These are phyloP conservation scores for Noctua comes DNA, from an alignment of 2,888 invertebrate species.

Conservation along the genomic window DNA sequence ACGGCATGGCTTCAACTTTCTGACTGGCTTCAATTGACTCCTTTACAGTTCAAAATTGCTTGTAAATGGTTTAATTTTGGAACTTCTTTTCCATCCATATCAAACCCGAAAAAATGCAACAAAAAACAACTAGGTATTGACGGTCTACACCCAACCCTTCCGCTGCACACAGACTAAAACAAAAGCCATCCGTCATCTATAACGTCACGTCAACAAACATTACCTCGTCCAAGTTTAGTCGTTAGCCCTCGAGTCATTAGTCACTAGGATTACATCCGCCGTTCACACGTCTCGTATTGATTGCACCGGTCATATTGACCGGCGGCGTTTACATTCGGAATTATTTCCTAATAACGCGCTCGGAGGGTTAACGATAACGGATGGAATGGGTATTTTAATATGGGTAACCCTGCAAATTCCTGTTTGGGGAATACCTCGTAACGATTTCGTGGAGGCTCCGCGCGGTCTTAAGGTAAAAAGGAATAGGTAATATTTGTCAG, in stretches of 20 bases:
- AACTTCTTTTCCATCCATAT: no score
- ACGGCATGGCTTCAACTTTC: no score
- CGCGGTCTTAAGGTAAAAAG: constrained; percentile 24
- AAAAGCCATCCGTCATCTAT: constrained; percentile 72
- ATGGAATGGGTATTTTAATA: constrained; percentile 68
- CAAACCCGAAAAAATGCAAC: constrained; percentile 26
- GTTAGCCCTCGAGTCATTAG: constrained; percentile 74
- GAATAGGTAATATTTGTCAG: constrained; percentile 16
- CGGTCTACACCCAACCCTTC: constrained; percentile 48
- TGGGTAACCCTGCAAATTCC: constrained; percentile 65
- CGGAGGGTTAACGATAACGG: constrained; percentile 66
- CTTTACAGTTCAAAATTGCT: background rate
- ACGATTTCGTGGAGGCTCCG: constrained; percentile 55
- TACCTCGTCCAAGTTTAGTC: constrained; percentile 71
- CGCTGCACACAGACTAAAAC: constrained; percentile 60
- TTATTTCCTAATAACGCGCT: constrained; percentile 69
- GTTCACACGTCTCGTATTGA: constrained; percentile 75
- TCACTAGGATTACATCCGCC: constrained; percentile 72
- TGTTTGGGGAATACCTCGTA: constrained; percentile 61
- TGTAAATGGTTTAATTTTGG: background rate
- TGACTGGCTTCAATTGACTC: background rate
- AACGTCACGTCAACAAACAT: constrained; percentile 73
- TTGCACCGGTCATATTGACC: constrained; percentile 70
- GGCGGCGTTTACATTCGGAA: constrained; percentile 65
- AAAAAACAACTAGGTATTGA: background rate